A percentile compares a stretch with the other conserved stretches of the same genome.
phyloP scores from a whole-genome alignment of 1,140 invertebrate genomes.

The Euwallacea fornicatus region DNA sequence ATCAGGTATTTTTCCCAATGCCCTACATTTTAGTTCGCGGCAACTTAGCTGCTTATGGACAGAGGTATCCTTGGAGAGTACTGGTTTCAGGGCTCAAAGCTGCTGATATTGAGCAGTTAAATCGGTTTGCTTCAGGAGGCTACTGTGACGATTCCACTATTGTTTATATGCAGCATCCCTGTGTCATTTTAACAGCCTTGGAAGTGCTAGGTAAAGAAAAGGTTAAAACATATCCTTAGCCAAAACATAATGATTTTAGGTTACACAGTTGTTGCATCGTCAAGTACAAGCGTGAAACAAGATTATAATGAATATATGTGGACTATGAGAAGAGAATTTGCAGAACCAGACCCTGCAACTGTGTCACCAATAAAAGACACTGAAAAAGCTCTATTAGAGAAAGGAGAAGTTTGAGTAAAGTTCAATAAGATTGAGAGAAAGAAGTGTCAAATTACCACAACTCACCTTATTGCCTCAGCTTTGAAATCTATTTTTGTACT shows the following conservation, averaged over 20 bases:
- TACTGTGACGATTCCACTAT: conserved; percentile 78
- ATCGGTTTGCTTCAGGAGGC: conserved; percentile 76
- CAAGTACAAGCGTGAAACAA: conserved; percentile 79
- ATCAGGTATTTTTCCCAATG: conserved; percentile 57
- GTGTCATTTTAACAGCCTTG: conserved; percentile 79
- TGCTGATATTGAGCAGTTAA: conserved; percentile 77
- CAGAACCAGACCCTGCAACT: conserved; percentile 69
- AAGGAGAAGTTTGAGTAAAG: conserved; percentile 32
- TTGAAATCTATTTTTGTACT: neutral
- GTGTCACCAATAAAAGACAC: conserved; percentile 35
- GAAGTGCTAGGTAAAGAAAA: conserved; percentile 64
- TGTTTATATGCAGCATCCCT: conserved; percentile 82
- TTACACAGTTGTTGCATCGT: conserved; percentile 83
- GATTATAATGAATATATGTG: conserved; percentile 89
- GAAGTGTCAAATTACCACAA: conserved; percentile 22
- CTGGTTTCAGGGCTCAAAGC: conserved; percentile 82
- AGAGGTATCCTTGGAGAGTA: conserved; percentile 81
- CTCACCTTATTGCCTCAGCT: neutral
- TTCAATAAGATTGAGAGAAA: neutral
- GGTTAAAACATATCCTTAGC: neutral
- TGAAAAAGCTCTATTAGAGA: conserved; percentile 28
- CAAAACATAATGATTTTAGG: conserved; percentile 52
- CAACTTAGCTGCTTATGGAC: conserved; percentile 81
- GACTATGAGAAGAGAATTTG: conserved; percentile 87
- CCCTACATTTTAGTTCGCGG: conserved; percentile 85